Evolutionary conservation across 2,797 vertebrate species (phyloP), one percentile per base, ranked within the genome.

Genomic region (Lates japonicus): DNA sequence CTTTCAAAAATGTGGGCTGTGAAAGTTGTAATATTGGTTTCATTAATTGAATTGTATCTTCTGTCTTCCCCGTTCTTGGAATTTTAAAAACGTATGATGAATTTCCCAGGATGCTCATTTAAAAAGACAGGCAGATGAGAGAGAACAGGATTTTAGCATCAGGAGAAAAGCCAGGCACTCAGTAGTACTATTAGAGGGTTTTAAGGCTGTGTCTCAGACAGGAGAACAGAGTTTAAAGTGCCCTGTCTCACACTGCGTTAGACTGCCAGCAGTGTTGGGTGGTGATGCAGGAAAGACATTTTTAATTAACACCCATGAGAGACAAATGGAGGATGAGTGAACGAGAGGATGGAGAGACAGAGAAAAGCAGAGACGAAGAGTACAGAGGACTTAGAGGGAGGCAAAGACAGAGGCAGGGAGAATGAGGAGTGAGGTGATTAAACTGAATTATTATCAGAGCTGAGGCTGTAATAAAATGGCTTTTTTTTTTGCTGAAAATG

Each of bases 221-320:
- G 70, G 63, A 88, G 87, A 73, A 84, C 65, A 61, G 80, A 80
- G 90, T 87, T 89, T 88, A 89, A 86, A 90, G 86, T 78, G 78
- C 70, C 64, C 80, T 11, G 83, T 88, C 88, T 94, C 80, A 52
- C 74, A 57, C 76, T 70, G 87, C 35, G 25, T 72, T 74, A 54
- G 64, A 84, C 88, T 89, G 90, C 90, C 87, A 87, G 89, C 86
- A 81, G 77, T 77, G 83, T 42, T 83, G 90, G 87, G 88, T 86
- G 79, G 71, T 71, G 88, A 91, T 88, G 88, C 91, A 89, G 89
- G 86, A 90, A 90, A 94, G 92, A 92, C 88, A 87, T 89, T 94
- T 94, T 94, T 94, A 94, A 94, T 94, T 93, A 93, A 93, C 90
- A 92, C 93, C 92, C 92, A 85, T 87, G 94, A 94, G 94, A 94